Percentiles rank a stretch among this genome's conserved stretches.
phyloP scores from a whole-genome alignment of 1,140 invertebrate species.

The Andricus grossulariae region DNA sequence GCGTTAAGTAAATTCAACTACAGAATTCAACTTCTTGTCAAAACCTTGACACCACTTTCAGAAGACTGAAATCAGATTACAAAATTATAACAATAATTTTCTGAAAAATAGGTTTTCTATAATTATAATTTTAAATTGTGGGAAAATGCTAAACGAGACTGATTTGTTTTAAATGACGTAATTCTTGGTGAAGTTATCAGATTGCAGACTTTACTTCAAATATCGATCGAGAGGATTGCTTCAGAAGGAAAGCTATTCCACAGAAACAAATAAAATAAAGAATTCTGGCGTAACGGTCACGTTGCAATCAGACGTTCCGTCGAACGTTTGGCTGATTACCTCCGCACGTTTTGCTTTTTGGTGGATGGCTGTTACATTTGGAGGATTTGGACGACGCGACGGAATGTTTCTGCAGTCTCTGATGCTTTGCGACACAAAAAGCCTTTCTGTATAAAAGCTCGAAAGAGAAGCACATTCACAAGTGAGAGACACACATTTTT shows the following conservation, averaged over 20 bases:
- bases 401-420: not conserved
- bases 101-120: not conserved
- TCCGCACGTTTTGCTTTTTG: not conserved
- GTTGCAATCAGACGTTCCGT: not conserved
- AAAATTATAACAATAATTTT: not conserved
- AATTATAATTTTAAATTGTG: not conserved
- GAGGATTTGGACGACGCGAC: not conserved
- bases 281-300: not conserved
- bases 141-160: too few relatives aligned
- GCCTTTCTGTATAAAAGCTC: too few relatives aligned
- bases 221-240: not conserved
- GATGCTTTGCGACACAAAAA: not conserved
- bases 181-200: not conserved
- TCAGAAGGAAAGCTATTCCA: not conserved
- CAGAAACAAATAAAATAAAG: not conserved
- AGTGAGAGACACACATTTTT: not conserved
- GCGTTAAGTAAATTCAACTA: not conserved
- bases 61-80: not conserved
- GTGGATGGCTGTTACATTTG: not conserved
- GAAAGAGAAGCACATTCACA: not conserved
- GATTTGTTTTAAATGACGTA: too few relatives aligned
- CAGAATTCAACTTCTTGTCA: not conserved
- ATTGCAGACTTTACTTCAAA: not conserved
- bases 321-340: not conserved
- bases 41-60: not conserved